Percentiles rank a stretch among this genome's conserved stretches.
Conservation (phyloP, 2,888 invertebrate species). For the Apeira syringaria region DNA sequence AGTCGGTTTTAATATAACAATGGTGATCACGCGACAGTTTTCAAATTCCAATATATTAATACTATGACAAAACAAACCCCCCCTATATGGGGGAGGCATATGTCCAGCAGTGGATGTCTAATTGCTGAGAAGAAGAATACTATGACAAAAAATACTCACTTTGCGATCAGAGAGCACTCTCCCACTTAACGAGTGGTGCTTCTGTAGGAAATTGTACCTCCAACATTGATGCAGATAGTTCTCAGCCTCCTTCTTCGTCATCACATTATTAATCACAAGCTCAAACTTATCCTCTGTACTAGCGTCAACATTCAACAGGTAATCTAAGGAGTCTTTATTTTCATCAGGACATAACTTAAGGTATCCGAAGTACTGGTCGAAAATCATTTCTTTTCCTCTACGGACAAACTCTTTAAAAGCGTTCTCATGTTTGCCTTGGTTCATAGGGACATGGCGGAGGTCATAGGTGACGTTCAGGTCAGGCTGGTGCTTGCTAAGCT, state of each 20-base stretch:
- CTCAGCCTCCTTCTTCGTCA: slow-evolving; percentile 66
- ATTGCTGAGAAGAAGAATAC: too few relatives aligned
- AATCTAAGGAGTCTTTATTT: slow-evolving; percentile 53
- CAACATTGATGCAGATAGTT: slow-evolving; percentile 71
- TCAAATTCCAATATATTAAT: too few relatives aligned
- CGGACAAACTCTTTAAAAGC: slow-evolving; percentile 69
- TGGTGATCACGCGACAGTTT: too few relatives aligned
- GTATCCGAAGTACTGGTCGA: slow-evolving; percentile 55
- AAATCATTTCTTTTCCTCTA: slow-evolving; percentile 64
- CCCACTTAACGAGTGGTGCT: slow-evolving; percentile 40
- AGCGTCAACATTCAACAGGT: slow-evolving; percentile 58
- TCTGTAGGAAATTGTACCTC: slow-evolving; percentile 63
- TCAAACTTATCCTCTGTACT: slow-evolving; percentile 73
- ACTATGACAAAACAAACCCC: too few relatives aligned
- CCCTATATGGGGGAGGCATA: too few relatives aligned
- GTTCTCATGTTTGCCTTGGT: slow-evolving; percentile 60
- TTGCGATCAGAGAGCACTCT: slow-evolving; percentile 42
- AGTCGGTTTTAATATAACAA: too few relatives aligned
- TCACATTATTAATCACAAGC: slow-evolving; percentile 51
- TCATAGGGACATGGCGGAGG: slow-evolving; percentile 53
- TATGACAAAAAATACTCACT: slow-evolving; percentile 49
- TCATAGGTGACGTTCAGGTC: slow-evolving; percentile 66
- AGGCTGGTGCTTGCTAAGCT: slow-evolving; percentile 51
- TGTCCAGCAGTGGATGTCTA: too few relatives aligned
- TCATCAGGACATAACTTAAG: slow-evolving; percentile 40